These are phyloP conservation scores for Eupithecia insigniata DNA, from an alignment of 2,888 invertebrate genomes.

Conservation along the genomic window DNA sequence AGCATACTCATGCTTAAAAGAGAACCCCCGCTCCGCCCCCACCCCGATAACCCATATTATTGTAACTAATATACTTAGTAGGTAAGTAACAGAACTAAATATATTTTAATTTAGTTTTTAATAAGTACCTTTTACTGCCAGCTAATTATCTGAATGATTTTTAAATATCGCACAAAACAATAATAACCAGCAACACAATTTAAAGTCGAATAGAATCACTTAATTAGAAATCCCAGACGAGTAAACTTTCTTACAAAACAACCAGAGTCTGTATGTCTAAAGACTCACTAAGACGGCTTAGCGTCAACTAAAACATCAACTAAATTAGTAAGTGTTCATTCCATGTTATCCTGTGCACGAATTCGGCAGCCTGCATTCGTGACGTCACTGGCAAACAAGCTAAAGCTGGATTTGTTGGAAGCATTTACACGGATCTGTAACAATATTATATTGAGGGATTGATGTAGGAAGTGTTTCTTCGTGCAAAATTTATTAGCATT, in stretches of 20 bases:
- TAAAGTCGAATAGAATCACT: not conserved
- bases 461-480: not conserved
- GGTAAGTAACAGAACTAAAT: too few species aligned
- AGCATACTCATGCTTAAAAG: too few species aligned
- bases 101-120: too few species aligned
- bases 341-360: conserved; percentile 21
- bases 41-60: too few species aligned
- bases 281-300: conserved; percentile 1
- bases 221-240: not conserved
- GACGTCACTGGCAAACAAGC: conserved; percentile 28
- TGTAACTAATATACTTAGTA: too few species aligned
- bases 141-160: not conserved
- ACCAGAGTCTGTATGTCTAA: conserved; percentile 1
- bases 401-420: conserved; percentile 17
- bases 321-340: conserved; percentile 10
- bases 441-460: not conserved
- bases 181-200: not conserved
- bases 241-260: conserved; percentile 2
- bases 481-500: too few species aligned
- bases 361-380: conserved; percentile 23
- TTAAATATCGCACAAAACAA: not conserved
- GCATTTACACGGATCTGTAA: conserved; percentile 22
- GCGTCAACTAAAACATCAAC: not conserved
- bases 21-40: too few species aligned
- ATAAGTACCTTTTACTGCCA: not conserved